phyloP scores from a whole-genome alignment of 2,113 vertebrate species.

The Parus major region DNA sequence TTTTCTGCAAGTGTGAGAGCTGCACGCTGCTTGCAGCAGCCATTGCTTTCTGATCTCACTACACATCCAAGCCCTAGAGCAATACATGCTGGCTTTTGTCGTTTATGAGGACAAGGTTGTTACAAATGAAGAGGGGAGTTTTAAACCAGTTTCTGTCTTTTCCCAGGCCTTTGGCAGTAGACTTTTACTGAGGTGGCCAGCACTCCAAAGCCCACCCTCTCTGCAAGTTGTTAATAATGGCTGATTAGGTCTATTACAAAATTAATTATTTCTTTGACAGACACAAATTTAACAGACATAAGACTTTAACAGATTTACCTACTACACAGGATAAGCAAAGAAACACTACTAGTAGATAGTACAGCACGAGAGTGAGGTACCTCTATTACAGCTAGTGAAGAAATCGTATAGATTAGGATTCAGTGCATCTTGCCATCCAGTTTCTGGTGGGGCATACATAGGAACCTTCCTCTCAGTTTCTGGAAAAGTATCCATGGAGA shows the following conservation, averaged over 20 bases:
- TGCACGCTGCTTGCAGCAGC: accelerated
- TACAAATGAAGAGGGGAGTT: neutral
- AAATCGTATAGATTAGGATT: neutral
- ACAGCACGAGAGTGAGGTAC: neutral
- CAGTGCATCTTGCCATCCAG: neutral
- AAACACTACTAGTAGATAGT: neutral
- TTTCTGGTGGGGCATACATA: neutral
- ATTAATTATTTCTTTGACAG: neutral
- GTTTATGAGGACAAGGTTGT: neutral
- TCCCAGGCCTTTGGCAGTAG: neutral
- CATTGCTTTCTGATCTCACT: neutral
- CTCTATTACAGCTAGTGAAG: neutral
- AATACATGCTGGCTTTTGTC: neutral
- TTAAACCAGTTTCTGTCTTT: neutral
- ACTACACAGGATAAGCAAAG: neutral
- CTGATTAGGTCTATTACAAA: neutral
- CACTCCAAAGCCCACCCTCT: too few relatives aligned
- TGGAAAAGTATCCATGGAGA: neutral
- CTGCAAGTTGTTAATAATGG: neutral
- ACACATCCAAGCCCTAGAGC: neutral
- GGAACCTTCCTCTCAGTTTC: neutral
- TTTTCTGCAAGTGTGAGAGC: neutral
- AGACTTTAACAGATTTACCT: neutral
- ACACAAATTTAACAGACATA: neutral
- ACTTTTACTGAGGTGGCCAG: neutral